Evolutionary conservation across 2,113 vertebrate species (phyloP).

Genomic region (Cettia cetti): DNA sequence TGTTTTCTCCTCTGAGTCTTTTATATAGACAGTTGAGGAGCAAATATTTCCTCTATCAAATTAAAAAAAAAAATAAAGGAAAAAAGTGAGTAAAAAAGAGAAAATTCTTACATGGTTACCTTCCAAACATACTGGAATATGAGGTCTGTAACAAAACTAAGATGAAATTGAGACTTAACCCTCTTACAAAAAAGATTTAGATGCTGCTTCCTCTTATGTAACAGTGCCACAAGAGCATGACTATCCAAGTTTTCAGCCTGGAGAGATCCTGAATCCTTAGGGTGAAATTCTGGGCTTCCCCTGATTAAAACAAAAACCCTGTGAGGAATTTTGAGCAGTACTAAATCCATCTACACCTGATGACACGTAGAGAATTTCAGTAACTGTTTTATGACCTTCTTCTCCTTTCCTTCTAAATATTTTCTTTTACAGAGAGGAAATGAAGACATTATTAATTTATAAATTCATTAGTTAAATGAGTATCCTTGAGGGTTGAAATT

Average conservation of each 20-base stretch:
- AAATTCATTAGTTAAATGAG: neutral
- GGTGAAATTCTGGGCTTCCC: neutral
- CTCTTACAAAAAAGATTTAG: neutral
- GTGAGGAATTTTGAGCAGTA: neutral
- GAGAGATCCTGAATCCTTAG: neutral
- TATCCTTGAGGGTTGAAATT: neutral
- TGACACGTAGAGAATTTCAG: neutral
- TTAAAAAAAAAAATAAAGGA: neutral
- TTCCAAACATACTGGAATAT: neutral
- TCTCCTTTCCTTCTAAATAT: neutral
- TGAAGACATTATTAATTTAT: neutral
- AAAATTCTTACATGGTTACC: neutral
- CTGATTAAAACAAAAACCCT: neutral
- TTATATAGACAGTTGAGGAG: fast-evolving
- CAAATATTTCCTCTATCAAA: neutral
- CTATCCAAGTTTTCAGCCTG: neutral
- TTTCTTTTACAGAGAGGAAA: neutral
- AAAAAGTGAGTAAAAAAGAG: neutral
- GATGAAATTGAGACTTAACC: neutral
- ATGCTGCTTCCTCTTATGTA: neutral
- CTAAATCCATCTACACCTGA: neutral
- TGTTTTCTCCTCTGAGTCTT: neutral
- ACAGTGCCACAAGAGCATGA: neutral
- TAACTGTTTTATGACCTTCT: neutral
- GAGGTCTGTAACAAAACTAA: neutral